Evolutionary conservation across 2,888 invertebrate species (phyloP), one percentile per base, ranked within the genome.

Genomic region (Drosophila paramelanica): DNA sequence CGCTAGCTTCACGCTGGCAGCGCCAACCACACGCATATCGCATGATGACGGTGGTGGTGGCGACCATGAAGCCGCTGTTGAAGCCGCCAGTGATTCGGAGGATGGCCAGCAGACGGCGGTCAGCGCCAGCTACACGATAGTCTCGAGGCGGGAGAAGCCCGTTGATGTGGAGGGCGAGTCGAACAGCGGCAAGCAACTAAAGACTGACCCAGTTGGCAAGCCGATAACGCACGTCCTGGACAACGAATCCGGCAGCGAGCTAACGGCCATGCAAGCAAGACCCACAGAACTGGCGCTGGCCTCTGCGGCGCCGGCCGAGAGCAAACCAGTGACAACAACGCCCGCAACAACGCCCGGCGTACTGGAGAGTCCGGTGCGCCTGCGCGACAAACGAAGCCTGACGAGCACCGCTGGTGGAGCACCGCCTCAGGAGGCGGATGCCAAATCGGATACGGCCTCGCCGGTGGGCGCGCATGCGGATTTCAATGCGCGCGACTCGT

Each of bases 301-400:
- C 1, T 1, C 36, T 1, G 25, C 45, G 20, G 23, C 51, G 23
- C 39, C 72, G 27, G 14, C 45, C 17, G 58, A 78, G 11, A 43
- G 39, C 23, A 77, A 67, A 67, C 27, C 62, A n/a, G n/a, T 36
- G 20, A 31, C 46, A 25, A 17, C 68, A 17, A 43, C 58, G 49
- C 49, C 78, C 8, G 67, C 73, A 31, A 77, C 80, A 7, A 93
- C 93, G 55, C 94, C 92, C 62, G 64, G 67, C 14, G 91, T 79
- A 1, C 71, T 90, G 14, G 91, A 91, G 39, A 90, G 91, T 73
- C 91, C 91, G 31, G 91, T 91, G 51, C 81, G 91, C 64, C 71
- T 90, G 78, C 89, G 91, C 51, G 92, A 92, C 41, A 92, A 92
- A 81, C 91, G 93, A 57, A 90, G 90, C n/a, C 72, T 92, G 25